Base-by-base conservation (phyloP, 2,113 vertebrate genomes). In the Centropristis striata region DNA sequence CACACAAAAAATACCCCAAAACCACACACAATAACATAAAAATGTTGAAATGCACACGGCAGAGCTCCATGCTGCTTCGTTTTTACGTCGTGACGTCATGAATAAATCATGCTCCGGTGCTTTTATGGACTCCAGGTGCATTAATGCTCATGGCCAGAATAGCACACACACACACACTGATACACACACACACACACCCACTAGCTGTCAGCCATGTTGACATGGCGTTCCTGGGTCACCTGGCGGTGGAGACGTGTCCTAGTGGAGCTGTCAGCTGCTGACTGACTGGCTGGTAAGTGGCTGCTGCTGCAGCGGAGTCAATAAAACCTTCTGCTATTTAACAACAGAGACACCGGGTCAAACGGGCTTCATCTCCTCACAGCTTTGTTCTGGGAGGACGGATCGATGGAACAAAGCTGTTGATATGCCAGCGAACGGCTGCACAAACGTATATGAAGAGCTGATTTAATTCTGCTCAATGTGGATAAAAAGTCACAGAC, bases 261-360 rank as follows among this genome's bases (percentile, higher is more conserved):
- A 81, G 92, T 81, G 53, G 78, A 84, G 80, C 78, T 78, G 87
- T 91, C 88, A 86, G 84, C 83, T 87, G 46, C 58, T 41, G 77
- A 80, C 79, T 83, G 53, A 80, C 65, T 28, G 76, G 63, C 78
- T 44, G 87, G 81, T 90, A 89, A 90, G 83, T 88, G 80, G 83
- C 65, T 70, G 21, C 80, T 92, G 92, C 90, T 91, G 88, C 90
- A 90, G 42, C 75, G 71, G 49, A 83, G 91, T 93, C 92, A 88
- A 93, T 92, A 90, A 77, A 85, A 76, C 71, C 81, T 61, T 76
- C 90, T 53, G 88, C 87, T 88, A 87, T 89, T 92, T 93, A 90
- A 88, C 90, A 85, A 90, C 15, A 51, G 79, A 63, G 79, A 74
- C 83, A 77, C 46, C 20, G 32, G 83, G 87, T 90, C 90, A 91